A percentile compares a stretch with the other conserved stretches of the same genome.
phyloP scores from a whole-genome alignment of 1,140 invertebrate genomes.

The Drosophila albomicans region DNA sequence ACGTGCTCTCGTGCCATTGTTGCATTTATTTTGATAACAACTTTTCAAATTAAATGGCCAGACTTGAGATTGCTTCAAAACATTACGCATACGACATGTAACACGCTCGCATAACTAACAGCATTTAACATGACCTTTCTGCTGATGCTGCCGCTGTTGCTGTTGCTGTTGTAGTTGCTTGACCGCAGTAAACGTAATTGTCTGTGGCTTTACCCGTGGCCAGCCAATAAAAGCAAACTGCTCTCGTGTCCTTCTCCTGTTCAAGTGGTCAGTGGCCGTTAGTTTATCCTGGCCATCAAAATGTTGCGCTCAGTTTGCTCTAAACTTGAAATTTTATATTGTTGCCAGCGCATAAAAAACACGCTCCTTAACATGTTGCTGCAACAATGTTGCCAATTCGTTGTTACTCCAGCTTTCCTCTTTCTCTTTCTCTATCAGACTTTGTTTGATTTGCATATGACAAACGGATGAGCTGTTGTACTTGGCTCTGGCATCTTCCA shows the following conservation, averaged over 20 bases:
- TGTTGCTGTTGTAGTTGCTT: conserved; percentile 45
- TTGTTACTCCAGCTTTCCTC: neutral
- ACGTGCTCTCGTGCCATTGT: conserved; percentile 29
- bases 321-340: conserved; percentile 46
- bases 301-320: conserved; percentile 13
- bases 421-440: conserved; percentile 9
- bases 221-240: conserved; percentile 76
- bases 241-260: conserved; percentile 38
- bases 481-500: conserved; percentile 19
- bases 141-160: neutral
- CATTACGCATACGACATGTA: conserved; percentile 77
- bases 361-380: conserved; percentile 57
- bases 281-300: conserved; percentile 63
- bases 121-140: conserved; percentile 26
- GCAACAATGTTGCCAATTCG: conserved; percentile 64
- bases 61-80: conserved; percentile 57
- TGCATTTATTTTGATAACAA: conserved; percentile 81
- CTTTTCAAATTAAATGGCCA: conserved; percentile 80
- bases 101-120: conserved; percentile 48
- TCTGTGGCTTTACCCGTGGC: conserved; percentile 58
- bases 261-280: conserved; percentile 59
- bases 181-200: conserved; percentile 81
- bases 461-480: conserved; percentile 35
- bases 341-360: conserved; percentile 38
- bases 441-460: conserved; percentile 83